A percentile compares a stretch with the other conserved stretches of the same genome.
These are phyloP conservation scores for Melanotaenia trifasciata DNA, from an alignment of 2,797 vertebrate genomes.

Conservation along the genomic window DNA sequence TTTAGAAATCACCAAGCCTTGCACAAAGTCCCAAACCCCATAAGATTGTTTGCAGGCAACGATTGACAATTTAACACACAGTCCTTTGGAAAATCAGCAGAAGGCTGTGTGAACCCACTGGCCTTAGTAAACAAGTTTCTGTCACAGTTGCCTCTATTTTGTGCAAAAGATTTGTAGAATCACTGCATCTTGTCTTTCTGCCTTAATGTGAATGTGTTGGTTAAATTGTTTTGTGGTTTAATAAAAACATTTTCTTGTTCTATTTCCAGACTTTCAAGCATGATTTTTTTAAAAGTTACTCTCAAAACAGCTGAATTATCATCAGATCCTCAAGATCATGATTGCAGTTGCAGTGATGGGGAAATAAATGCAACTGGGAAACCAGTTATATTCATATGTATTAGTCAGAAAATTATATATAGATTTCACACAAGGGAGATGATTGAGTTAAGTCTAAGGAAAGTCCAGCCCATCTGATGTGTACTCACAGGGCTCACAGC, in stretches of 20 bases:
- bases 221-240: background rate
- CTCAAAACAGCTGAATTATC: no score
- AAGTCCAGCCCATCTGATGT: background rate
- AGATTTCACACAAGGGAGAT: background rate
- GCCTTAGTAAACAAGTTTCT: background rate
- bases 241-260: no score
- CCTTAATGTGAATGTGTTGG: background rate
- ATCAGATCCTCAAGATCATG: no score
- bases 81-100: background rate
- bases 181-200: background rate
- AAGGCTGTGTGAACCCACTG: background rate
- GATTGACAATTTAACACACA: constrained; percentile 8
- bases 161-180: background rate
- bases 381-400: background rate
- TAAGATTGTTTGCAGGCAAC: constrained; percentile 12
- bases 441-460: background rate
- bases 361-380: background rate
- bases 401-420: background rate
- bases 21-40: constrained; percentile 33
- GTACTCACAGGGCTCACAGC: background rate
- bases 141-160: background rate
- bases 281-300: no score
- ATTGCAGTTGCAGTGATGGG: no score
- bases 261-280: no score
- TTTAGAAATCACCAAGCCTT: constrained; percentile 37